Evolutionary conservation across 2,888 invertebrate species (phyloP).

Genomic region (Dermolepida albohirtum): DNA sequence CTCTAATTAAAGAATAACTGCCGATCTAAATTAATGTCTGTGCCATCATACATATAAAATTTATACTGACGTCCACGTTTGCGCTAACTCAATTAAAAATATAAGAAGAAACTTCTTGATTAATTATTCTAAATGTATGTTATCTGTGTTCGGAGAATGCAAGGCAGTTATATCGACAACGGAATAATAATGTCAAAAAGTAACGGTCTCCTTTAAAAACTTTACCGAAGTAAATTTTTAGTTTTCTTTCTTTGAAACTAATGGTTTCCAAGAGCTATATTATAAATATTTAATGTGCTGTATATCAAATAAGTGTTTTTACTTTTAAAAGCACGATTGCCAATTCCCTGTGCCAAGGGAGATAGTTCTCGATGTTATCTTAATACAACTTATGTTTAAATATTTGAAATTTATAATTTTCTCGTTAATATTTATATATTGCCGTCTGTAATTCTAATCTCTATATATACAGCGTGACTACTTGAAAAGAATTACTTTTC

Average conservation of each 20-base stretch:
- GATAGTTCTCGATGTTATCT: no score
- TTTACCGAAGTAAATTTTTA: not conserved
- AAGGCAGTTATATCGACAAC: not conserved
- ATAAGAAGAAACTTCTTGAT: not conserved
- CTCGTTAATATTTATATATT: no score
- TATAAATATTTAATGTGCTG: slow-evolving; percentile 38
- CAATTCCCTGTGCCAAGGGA: not conserved
- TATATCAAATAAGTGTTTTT: slow-evolving; percentile 26
- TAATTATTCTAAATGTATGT: not conserved
- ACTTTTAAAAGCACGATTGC: slow-evolving; percentile 16
- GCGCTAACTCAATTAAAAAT: slow-evolving; percentile 9
- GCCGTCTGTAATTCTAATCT: no score
- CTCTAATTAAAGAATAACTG: slow-evolving; percentile 45
- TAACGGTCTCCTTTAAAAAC: not conserved
- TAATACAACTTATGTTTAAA: no score
- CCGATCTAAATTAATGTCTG: slow-evolving; percentile 42
- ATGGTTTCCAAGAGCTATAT: slow-evolving; percentile 30
- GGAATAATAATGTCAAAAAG: not conserved
- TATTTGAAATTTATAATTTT: no score
- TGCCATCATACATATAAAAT: slow-evolving; percentile 40
- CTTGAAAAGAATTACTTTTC: no score
- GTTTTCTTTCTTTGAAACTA: slow-evolving; percentile 13
- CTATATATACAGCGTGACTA: no score
- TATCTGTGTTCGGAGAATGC: no score
- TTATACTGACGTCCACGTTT: slow-evolving; percentile 2